Base-by-base conservation (phyloP, 2,888 invertebrate species). In the Pollenia amentaria region DNA sequence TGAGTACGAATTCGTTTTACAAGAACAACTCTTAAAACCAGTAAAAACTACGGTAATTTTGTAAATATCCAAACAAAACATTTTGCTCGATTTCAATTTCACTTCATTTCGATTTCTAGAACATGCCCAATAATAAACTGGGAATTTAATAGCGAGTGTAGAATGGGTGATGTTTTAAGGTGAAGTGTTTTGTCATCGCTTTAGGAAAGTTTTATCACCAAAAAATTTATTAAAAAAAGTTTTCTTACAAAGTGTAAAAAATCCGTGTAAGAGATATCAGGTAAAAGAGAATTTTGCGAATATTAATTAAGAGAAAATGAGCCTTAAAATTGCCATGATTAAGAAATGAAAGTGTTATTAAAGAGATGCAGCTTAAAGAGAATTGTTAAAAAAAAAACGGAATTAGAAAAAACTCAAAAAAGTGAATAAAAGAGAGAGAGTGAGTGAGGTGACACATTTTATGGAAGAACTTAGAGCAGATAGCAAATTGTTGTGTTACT, bases 271-370 rank as follows among this genome's bases (percentile, higher is more conserved):
- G 44, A 69, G 76, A 57, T 51, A 60, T 69, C 60, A 76, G 67
- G 40, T 21, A 84, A 29, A 83, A 40, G 57, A 70, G 55, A 44
- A 51, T 62, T 75, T 70, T 48, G 51, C 44, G 4, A 62, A 38
- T 42, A 70, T 2, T 42, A 42, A 38, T 14, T 10, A 44, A 40
- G 46, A 40, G 14, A 16, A 70, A 53, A 51, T 70, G 40, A 42
- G 21, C 38, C 51, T 67, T 70, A 64, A 55, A 55, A 9, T 21
- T 16, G 40, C 48, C 4, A 48, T 48, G 80, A 51, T 10, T 64
- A 55, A 80, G 10, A 76, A 82, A 69, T 73, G 53, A 55, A 64
- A 51, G 67, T 82, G 57, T n/a, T 60, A 21, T 57, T 62, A 8
- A 65, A 8, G 29, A 42, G 51, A 65, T 55, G 46, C 60, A 62